These are phyloP conservation scores for Latrodectus hesperus DNA, from an alignment of 2,888 invertebrate genomes.

Conservation along the genomic window DNA sequence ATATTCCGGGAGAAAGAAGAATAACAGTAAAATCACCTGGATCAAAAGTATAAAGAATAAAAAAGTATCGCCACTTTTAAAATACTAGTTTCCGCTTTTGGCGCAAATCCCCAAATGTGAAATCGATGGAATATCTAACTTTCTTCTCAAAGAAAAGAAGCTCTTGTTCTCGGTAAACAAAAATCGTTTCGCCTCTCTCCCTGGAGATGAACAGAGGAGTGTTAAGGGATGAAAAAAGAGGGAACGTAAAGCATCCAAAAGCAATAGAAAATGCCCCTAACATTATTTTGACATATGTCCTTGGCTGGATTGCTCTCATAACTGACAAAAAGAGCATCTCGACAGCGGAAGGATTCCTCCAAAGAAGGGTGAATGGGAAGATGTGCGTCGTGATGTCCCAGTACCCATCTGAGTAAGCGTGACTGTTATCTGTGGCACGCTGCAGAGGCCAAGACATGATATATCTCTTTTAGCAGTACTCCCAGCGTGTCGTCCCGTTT, in stretches of 20 bases:
- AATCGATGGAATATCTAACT: constrained; percentile 39
- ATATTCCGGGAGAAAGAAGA: too few species aligned
- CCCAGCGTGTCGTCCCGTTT: neutral
- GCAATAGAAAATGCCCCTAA: constrained; percentile 43
- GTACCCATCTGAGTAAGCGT: constrained; percentile 1
- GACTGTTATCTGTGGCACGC: constrained; percentile 22
- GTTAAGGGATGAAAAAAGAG: neutral
- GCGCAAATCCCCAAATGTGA: constrained; percentile 34
- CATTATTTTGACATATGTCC: constrained; percentile 63
- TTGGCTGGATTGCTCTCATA: constrained; percentile 35
- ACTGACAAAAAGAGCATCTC: neutral
- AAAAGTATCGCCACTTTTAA: neutral
- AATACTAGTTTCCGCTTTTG: neutral
- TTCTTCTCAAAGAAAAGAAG: constrained; percentile 22
- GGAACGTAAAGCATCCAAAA: constrained; percentile 5
- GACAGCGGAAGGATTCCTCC: too few species aligned
- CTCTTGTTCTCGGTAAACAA: constrained; percentile 23
- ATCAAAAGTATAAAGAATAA: neutral
- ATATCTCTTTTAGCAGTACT: constrained; percentile 32
- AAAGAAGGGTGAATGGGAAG: too few species aligned
- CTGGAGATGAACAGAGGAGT: neutral
- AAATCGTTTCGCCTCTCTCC: constrained; percentile 8
- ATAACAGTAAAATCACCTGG: too few species aligned
- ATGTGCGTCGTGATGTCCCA: too few species aligned
- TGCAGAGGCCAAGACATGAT: constrained; percentile 22